phyloP scores from a whole-genome alignment of 2,888 invertebrate species.

The Andricus curvator region DNA sequence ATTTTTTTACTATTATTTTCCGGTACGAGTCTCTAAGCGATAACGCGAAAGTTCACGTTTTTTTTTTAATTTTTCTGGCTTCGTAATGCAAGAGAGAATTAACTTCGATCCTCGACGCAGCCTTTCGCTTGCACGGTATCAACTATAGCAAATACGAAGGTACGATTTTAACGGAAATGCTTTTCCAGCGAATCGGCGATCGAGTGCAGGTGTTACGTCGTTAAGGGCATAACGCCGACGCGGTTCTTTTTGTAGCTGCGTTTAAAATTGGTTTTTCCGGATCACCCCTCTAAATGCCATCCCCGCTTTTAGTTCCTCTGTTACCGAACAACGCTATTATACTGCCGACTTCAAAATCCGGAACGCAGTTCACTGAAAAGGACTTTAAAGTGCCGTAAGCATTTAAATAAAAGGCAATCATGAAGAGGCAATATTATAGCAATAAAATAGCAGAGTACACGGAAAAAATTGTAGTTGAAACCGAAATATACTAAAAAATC shows the following conservation, averaged over 20 bases:
- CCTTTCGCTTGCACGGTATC: not conserved
- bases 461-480: no score
- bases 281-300: not conserved
- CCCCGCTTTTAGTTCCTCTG: not conserved
- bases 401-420: not conserved
- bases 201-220: slow-evolving; percentile 5
- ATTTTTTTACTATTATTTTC: not conserved
- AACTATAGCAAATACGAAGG: not conserved
- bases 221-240: not conserved
- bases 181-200: not conserved
- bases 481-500: no score
- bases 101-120: not conserved
- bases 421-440: not conserved
- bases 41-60: not conserved
- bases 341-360: not conserved
- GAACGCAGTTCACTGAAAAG: not conserved
- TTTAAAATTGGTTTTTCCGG: slow-evolving; percentile 2
- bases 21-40: not conserved
- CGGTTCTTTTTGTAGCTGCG: not conserved
- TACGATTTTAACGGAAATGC: not conserved
- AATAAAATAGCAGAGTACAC: no score
- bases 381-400: not conserved
- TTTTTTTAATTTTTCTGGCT: not conserved
- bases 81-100: not conserved
- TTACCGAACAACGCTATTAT: not conserved